Evolutionary conservation across 2,797 vertebrate species (phyloP).

Genomic region (Lemur catta): DNA sequence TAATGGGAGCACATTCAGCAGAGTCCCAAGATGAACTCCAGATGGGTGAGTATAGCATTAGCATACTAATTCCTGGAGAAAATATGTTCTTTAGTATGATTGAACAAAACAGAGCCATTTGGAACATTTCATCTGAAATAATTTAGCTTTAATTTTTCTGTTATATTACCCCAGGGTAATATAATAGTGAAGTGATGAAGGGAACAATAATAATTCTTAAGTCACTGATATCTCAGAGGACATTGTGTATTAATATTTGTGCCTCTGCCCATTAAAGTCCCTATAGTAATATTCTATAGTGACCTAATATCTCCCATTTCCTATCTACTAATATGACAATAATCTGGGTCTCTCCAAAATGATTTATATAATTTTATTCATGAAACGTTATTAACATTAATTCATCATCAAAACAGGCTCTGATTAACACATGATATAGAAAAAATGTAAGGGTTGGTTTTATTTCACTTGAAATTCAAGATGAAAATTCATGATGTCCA

Average conservation of each 20-base stretch:
- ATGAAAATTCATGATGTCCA: neutral
- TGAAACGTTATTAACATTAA: neutral
- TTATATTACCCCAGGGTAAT: neutral
- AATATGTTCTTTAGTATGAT: neutral
- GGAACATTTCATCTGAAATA: constrained; percentile 5
- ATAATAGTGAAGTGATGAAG: neutral
- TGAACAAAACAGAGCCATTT: neutral
- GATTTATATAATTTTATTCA: neutral
- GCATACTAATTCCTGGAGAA: neutral
- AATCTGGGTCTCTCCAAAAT: neutral
- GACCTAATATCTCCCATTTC: neutral
- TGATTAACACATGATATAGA: neutral
- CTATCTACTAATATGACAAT: neutral
- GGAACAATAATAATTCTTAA: neutral
- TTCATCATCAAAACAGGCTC: neutral
- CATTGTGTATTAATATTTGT: neutral
- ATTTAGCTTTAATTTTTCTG: constrained; percentile 38
- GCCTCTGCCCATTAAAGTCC: neutral
- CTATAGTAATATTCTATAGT: neutral
- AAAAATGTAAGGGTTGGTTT: neutral
- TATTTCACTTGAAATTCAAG: neutral
- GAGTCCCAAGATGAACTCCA: neutral
- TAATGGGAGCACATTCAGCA: neutral
- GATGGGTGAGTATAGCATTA: neutral
- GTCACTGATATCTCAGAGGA: neutral